Evolutionary conservation across 2,888 invertebrate genomes (phyloP).

Genomic region (Iselma pallidipennis): DNA sequence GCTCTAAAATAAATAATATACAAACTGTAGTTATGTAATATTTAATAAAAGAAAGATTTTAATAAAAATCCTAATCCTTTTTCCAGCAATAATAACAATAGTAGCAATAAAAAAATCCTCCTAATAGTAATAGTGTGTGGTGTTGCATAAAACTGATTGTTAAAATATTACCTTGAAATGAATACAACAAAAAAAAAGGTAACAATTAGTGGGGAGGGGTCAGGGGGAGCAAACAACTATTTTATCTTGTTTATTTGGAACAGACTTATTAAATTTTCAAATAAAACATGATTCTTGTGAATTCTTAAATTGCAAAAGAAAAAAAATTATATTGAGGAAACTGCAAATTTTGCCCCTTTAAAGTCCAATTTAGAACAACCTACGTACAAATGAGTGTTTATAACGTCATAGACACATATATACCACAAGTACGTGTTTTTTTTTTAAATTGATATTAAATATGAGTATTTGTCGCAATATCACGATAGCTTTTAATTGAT

Average conservation of each 20-base stretch:
- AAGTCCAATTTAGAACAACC: not conserved
- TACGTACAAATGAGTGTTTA: not conserved
- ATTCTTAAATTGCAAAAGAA: not conserved
- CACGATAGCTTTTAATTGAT: conserved; percentile 1
- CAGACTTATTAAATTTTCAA: not conserved
- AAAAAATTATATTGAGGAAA: conserved; percentile 23
- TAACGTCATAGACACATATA: not conserved
- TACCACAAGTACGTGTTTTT: too few relatives aligned
- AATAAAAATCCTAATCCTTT: conserved; percentile 25
- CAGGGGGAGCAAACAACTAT: too few relatives aligned
- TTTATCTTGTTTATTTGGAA: not conserved
- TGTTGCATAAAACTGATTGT: not conserved
- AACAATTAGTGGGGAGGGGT: too few relatives aligned
- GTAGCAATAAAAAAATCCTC: conserved; percentile 3
- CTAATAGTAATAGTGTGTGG: not conserved
- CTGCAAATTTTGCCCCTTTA: conserved; percentile 24
- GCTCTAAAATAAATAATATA: conserved; percentile 12
- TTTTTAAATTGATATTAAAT: too few relatives aligned
- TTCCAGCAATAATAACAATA: not conserved
- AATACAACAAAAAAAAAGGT: not conserved
- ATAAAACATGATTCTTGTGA: not conserved
- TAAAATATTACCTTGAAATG: not conserved
- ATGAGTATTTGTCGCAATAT: not conserved
- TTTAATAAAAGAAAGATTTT: conserved; percentile 28
- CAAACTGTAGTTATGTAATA: conserved; percentile 20